Conservation (phyloP, 2,888 invertebrate species). For the Amiota minor region DNA sequence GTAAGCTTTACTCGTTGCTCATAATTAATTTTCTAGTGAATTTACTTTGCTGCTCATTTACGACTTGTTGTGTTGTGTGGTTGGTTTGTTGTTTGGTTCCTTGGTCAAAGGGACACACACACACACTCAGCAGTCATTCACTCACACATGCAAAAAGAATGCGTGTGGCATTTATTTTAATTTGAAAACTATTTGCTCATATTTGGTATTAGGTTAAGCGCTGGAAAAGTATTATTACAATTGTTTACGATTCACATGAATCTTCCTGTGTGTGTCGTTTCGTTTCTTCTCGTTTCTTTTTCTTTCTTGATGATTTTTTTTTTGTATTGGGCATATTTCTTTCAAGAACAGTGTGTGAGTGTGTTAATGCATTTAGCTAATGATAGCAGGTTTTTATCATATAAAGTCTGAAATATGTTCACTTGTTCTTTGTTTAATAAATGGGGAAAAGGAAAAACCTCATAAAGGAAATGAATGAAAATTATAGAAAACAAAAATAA, state of each 20-base stretch:
- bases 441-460: neutral
- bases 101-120: too few relatives aligned
- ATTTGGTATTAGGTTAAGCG: conserved; percentile 12
- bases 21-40: conserved; percentile 66
- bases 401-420: conserved; percentile 38
- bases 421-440: too few relatives aligned
- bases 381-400: conserved; percentile 31
- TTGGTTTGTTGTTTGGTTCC: neutral
- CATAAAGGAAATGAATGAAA: conserved; percentile 24
- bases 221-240: conserved; percentile 10
- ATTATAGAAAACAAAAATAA: conserved; percentile 22
- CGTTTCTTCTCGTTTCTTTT: too few relatives aligned
- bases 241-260: conserved; percentile 33
- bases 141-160: neutral
- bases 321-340: neutral
- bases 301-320: too few relatives aligned
- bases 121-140: too few relatives aligned
- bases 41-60: conserved; percentile 51
- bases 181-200: conserved; percentile 64
- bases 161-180: conserved; percentile 62
- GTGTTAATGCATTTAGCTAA: conserved; percentile 6
- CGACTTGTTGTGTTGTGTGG: conserved; percentile 44
- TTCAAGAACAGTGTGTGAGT: neutral
- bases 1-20: conserved; percentile 46
- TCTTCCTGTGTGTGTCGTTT: conserved; percentile 47